Percentiles rank a stretch among this genome's conserved stretches.
Conservation (phyloP, 2,113 vertebrate genomes). For the Microtus ochrogaster region DNA sequence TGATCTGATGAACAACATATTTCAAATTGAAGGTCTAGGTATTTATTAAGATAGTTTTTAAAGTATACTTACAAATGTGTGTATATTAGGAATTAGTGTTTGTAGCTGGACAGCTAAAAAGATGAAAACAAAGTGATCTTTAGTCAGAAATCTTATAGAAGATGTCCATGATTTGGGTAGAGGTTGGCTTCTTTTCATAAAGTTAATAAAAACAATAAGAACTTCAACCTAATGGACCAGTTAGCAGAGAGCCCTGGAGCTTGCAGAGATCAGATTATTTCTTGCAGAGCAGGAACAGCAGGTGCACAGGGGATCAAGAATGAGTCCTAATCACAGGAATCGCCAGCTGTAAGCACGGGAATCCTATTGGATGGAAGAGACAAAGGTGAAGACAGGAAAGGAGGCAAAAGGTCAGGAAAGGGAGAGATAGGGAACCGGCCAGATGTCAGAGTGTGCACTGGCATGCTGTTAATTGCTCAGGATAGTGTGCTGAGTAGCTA, state of each 20-base stretch:
- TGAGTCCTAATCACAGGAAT: not conserved
- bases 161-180: constrained; percentile 33
- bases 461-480: constrained; percentile 18
- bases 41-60: constrained; percentile 27
- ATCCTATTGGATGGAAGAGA: constrained; percentile 18
- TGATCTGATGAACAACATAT: not conserved
- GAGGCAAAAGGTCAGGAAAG: not conserved
- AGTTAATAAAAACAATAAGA: constrained; percentile 34
- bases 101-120: not conserved
- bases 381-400: constrained; percentile 36
- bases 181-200: constrained; percentile 52
- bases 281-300: constrained; percentile 38
- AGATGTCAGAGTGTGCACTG: not conserved
- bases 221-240: not conserved
- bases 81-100: not conserved
- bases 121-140: not conserved
- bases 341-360: not conserved
- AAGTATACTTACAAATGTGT: not conserved
- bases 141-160: not conserved
- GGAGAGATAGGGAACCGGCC: not conserved
- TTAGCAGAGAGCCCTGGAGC: constrained; percentile 40
- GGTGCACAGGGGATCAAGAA: constrained; percentile 20
- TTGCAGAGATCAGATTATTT: constrained; percentile 9
- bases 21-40: constrained; percentile 34
- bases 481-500: not conserved